Evolutionary conservation across 2,888 invertebrate genomes (phyloP).

Genomic region (Lasioglossum leucozonium): DNA sequence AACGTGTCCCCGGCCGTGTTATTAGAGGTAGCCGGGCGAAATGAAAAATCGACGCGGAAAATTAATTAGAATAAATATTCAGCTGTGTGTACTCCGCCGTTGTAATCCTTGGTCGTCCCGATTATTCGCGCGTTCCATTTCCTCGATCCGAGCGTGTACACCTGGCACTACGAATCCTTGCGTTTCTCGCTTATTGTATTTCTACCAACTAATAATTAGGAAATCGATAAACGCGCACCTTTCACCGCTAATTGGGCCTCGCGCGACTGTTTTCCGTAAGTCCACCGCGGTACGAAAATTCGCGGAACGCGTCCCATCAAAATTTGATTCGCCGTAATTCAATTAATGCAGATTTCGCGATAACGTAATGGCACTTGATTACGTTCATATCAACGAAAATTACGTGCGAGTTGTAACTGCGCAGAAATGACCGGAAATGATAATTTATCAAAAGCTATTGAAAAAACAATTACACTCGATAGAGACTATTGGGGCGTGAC

Average conservation of each 20-base stretch:
- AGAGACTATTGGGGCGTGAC: neutral
- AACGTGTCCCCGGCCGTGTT: neutral
- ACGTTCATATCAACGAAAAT: neutral
- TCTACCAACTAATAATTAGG: neutral
- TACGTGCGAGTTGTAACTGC: neutral
- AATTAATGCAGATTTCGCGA: neutral
- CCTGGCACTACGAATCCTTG: neutral
- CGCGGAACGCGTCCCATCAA: neutral
- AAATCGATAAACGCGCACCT: neutral
- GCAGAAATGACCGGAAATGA: neutral
- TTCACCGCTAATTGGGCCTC: neutral
- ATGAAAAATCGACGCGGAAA: constrained; percentile 22
- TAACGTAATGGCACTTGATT: neutral
- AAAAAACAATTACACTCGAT: neutral
- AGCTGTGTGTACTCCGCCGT: neutral
- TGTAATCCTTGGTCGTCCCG: constrained; percentile 10
- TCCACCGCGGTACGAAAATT: neutral
- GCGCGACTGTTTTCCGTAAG: neutral
- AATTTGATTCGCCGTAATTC: neutral
- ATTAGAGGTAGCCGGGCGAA: neutral
- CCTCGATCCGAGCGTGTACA: neutral
- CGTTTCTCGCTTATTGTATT: neutral
- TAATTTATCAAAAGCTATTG: neutral
- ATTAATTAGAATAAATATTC: constrained; percentile 30
- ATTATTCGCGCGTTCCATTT: constrained; percentile 1